Conservation (phyloP, 2,113 vertebrate species). For the Isurus oxyrinchus region DNA sequence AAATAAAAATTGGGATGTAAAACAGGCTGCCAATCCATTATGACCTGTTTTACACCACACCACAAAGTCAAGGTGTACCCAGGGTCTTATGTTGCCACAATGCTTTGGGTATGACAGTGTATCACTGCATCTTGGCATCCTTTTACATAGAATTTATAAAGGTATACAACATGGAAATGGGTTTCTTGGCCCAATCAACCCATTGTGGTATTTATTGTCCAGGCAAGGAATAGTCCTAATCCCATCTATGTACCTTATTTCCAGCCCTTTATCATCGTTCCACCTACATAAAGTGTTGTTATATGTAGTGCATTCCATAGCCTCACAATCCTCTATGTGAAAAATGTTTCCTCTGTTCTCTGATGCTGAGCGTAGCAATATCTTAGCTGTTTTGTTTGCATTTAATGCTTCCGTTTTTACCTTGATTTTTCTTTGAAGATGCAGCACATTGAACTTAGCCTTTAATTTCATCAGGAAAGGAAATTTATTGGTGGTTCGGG, state of each 20-base stretch:
- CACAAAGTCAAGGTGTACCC: not conserved
- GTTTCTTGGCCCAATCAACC: not conserved
- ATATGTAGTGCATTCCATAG: not conserved
- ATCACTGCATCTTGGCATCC: not conserved
- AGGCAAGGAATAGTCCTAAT: not conserved
- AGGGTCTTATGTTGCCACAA: not conserved
- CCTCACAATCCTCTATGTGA: not conserved
- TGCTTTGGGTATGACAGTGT: not conserved
- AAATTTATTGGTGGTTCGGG: slow-evolving; percentile 43
- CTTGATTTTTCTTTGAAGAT: not conserved
- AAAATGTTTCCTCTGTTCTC: not conserved
- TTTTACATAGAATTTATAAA: not conserved
- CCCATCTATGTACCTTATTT: not conserved
- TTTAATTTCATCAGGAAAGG: slow-evolving; percentile 39
- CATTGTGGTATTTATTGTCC: not conserved
- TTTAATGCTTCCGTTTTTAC: not conserved
- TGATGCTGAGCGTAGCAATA: not conserved
- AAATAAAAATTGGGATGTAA: not conserved
- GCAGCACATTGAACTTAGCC: not conserved
- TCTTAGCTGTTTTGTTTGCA: not conserved
- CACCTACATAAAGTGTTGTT: not conserved
- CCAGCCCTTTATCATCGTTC: not conserved
- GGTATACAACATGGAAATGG: too few relatives aligned
- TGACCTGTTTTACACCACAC: not conserved
- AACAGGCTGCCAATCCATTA: not conserved